Conservation (phyloP, 2,888 invertebrate species). For the Platycnemis pennipes region DNA sequence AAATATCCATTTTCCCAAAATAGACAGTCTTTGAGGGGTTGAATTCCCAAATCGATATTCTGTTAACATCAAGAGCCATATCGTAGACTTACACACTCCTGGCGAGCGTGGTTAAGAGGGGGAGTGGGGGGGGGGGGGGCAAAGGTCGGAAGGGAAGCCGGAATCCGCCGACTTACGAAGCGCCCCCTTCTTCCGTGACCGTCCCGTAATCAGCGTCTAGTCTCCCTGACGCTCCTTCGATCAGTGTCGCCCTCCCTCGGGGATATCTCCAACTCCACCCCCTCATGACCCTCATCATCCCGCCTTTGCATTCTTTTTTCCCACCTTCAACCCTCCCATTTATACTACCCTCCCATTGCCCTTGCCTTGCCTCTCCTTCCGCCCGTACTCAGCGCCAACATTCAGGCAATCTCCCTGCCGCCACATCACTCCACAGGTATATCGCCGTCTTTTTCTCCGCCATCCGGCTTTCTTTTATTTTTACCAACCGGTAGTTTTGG, state of each 20-base stretch:
- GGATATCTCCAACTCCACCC: neutral
- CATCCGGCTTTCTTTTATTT: neutral
- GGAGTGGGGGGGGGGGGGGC: neutral
- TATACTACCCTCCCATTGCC: neutral
- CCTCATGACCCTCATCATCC: neutral
- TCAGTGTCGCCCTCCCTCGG: neutral
- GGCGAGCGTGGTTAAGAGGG: too few relatives aligned
- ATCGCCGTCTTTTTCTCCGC: neutral
- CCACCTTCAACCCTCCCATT: neutral
- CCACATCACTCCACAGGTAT: slow-evolving; percentile 49
- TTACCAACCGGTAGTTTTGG: neutral
- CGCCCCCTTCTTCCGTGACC: slow-evolving; percentile 34
- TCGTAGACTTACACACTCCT: too few relatives aligned
- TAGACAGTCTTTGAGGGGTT: too few relatives aligned
- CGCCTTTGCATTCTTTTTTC: neutral
- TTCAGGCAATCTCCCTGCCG: neutral
- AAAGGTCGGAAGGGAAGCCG: neutral
- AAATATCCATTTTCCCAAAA: too few relatives aligned
- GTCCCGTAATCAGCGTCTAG: slow-evolving; percentile 51
- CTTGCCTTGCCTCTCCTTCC: neutral
- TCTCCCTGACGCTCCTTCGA: slow-evolving; percentile 12
- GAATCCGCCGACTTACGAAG: slow-evolving; percentile 29
- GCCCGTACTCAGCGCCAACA: neutral
- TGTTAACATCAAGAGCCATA: too few relatives aligned
- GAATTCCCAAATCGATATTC: too few relatives aligned